phyloP scores from a whole-genome alignment of 2,888 invertebrate species.

The Athalia rosae region DNA sequence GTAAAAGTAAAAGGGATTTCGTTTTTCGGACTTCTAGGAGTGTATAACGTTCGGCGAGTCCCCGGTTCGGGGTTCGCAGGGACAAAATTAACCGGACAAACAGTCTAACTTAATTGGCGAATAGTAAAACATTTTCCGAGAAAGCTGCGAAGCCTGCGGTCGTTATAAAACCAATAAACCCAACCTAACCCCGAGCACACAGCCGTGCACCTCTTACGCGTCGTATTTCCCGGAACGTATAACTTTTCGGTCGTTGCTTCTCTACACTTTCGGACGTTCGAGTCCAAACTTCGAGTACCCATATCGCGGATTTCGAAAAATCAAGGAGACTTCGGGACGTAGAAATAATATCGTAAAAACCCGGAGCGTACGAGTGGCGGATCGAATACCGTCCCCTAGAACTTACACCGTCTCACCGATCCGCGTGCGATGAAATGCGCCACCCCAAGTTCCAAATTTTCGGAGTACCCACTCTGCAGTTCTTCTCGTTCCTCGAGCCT shows the following conservation, averaged over 20 bases:
- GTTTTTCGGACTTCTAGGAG: constrained; percentile 26
- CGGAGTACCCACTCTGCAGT: neutral
- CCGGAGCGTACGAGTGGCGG: neutral
- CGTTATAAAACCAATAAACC: constrained; percentile 39
- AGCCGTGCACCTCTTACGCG: constrained; percentile 6
- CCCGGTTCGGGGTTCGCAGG: constrained; percentile 4
- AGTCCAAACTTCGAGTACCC: neutral
- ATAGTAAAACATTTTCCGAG: constrained; percentile 42
- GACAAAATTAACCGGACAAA: constrained; percentile 34
- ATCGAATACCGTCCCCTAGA: constrained; percentile 7
- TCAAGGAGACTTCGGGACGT: constrained; percentile 9
- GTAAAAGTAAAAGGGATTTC: constrained; percentile 43
- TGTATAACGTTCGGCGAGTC: neutral
- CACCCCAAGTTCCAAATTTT: too few species aligned
- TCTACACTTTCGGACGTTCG: constrained; percentile 34
- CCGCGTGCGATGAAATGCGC: neutral
- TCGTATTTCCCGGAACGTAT: constrained; percentile 19
- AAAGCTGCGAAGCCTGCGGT: constrained; percentile 42
- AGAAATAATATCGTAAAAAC: constrained; percentile 20
- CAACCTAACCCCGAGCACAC: constrained; percentile 8
- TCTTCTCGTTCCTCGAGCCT: neutral
- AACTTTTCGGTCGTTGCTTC: constrained; percentile 33
- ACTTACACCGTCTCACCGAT: neutral
- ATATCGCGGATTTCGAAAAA: constrained; percentile 9
- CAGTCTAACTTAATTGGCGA: constrained; percentile 39